Evolutionary conservation across 2,113 vertebrate genomes (phyloP), one percentile per base, ranked within the genome.

Genomic region (Tauraco erythrolophus): DNA sequence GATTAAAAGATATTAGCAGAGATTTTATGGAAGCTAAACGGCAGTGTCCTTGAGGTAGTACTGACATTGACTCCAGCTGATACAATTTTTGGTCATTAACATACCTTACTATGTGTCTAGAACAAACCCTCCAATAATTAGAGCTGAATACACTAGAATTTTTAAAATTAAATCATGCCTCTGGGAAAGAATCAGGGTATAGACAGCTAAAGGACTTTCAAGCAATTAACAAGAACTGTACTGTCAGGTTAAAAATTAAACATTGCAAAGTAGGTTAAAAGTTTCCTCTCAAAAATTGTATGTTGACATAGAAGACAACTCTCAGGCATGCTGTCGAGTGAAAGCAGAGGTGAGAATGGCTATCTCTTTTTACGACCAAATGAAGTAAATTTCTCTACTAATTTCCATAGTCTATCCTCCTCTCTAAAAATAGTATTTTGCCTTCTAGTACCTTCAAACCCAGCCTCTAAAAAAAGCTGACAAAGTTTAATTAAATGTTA

Each of bases 91-190:
- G 92, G 87, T 97, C 95, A 97, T 96, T 98, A 95, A 89, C 92
- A 83, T 97, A 94, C 95, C 97, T 97, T 97, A 82, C 95, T 97
- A 78, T 92, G 95, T 94, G 97, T 94, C 97, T 97, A 96, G 95
- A 97, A 97, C 58, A 18, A 97, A 82, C 72, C 80, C 95, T 98
- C 95, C 84, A 97, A 97, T 98, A 98, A 98, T 98, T 98, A 98
- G 97, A 97, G 94, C 97, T 97, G 88, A 97, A 97, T 88, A 97
- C 88, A 97, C 92, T 72, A 87, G 25, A 81, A 93, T 97, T 98
- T 97, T 98, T 97, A 97, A 98, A 98, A 98, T 98, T 98, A 98
- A 98, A 98, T 97, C 96, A 97, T 97, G 97, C 97, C 98, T 98
- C 94, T 98, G 97, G 98, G 97, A 98, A 97, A 98, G 97, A 97